Percentiles rank a stretch among this genome's conserved stretches.
Conservation (phyloP, 2,797 vertebrate species). For the Chelon auratus region DNA sequence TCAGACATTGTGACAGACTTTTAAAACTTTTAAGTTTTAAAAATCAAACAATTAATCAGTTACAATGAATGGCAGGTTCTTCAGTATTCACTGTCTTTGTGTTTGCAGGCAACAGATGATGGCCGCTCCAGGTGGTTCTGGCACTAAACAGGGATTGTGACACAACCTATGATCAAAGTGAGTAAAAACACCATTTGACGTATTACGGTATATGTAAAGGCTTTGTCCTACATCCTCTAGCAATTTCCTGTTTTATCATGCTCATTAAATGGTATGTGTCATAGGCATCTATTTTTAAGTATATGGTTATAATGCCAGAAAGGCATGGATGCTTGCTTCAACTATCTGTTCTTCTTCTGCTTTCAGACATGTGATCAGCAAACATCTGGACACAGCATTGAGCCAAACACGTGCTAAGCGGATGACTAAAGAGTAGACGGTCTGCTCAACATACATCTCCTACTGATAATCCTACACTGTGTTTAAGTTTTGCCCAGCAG, state of each 20-base stretch:
- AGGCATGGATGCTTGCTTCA: background rate
- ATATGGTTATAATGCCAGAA: background rate
- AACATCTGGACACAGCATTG: slow-evolving; percentile 35
- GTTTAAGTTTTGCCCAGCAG: slow-evolving; percentile 24
- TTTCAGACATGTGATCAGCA: slow-evolving; percentile 45
- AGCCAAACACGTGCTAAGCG: slow-evolving; percentile 12
- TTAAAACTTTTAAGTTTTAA: background rate
- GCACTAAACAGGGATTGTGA: slow-evolving; percentile 80
- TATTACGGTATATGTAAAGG: background rate
- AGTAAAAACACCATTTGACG: slow-evolving; percentile 31
- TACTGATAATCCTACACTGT: slow-evolving; percentile 49
- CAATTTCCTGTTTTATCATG: background rate
- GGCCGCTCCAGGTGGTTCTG: slow-evolving; percentile 71
- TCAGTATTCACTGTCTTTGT: background rate
- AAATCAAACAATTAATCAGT: background rate
- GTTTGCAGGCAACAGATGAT: slow-evolving; percentile 82
- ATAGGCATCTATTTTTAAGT: background rate
- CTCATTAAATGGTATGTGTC: background rate
- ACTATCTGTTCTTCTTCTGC: slow-evolving; percentile 9
- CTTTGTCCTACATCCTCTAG: background rate
- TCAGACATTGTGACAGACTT: too few species aligned
- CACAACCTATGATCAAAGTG: slow-evolving; percentile 40
- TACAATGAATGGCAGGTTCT: background rate
- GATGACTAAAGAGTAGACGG: slow-evolving; percentile 2
- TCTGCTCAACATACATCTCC: slow-evolving; percentile 21